phyloP scores from a whole-genome alignment of 1,140 invertebrate species.

The Lordiphosa collinella region DNA sequence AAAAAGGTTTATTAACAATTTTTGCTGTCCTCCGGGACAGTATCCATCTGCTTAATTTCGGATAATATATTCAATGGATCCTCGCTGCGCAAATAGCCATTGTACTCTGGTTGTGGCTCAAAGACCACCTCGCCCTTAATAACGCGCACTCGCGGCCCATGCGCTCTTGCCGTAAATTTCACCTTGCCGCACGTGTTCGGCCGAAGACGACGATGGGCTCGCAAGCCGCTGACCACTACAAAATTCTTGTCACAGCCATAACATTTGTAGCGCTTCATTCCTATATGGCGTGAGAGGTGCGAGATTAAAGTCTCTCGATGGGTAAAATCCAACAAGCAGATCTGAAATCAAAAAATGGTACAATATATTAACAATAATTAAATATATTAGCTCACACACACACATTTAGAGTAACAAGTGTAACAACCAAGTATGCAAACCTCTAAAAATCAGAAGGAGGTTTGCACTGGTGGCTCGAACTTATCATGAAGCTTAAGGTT shows the following conservation, averaged over 20 bases:
- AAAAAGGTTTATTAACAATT: no score
- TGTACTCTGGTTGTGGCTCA: constrained; percentile 63
- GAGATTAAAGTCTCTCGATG: constrained; percentile 76
- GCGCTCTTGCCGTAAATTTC: constrained; percentile 67
- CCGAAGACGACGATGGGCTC: constrained; percentile 67
- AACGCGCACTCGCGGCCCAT: constrained; percentile 69
- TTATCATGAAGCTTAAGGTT: no score
- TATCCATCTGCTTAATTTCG: constrained; percentile 28
- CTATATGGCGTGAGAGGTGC: constrained; percentile 72
- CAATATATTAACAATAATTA: no score
- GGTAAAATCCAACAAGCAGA: constrained; percentile 65
- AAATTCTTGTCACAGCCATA: constrained; percentile 74
- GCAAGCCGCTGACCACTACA: constrained; percentile 70
- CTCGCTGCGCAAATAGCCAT: constrained; percentile 70
- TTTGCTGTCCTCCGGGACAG: background rate
- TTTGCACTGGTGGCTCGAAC: no score
- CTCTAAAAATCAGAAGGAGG: no score
- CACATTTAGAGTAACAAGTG: no score
- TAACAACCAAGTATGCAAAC: no score
- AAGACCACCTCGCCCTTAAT: constrained; percentile 67
- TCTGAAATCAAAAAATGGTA: constrained; percentile 32
- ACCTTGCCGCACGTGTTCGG: constrained; percentile 71
- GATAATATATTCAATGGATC: constrained; percentile 62
- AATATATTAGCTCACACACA: no score
- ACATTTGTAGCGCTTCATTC: constrained; percentile 77